Conservation (phyloP, 2,888 invertebrate genomes). For the Netelia melanura region DNA sequence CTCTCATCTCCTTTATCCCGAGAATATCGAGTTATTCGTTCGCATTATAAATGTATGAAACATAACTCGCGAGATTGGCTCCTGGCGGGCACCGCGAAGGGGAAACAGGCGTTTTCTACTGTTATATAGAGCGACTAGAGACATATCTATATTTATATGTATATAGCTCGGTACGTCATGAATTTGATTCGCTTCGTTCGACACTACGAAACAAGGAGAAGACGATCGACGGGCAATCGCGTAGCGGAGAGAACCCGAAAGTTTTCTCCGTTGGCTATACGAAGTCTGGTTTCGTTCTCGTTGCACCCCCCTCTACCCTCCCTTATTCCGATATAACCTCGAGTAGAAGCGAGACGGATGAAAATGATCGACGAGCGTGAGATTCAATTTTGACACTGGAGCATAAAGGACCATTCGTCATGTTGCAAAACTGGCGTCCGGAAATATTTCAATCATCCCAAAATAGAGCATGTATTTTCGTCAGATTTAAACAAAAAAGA, state of each 20-base stretch:
- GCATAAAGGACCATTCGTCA: slow-evolving; percentile 36
- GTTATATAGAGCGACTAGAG: slow-evolving; percentile 6
- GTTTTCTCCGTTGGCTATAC: background rate
- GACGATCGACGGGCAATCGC: background rate
- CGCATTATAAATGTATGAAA: slow-evolving; percentile 68
- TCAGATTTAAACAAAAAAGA: slow-evolving; percentile 1
- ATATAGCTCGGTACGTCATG: background rate
- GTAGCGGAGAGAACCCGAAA: slow-evolving; percentile 2
- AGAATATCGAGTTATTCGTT: slow-evolving; percentile 61
- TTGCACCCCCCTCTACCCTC: background rate
- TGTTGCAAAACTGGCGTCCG: slow-evolving; percentile 11
- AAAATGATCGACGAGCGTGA: slow-evolving; percentile 39
- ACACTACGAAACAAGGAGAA: background rate
- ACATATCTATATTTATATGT: no score
- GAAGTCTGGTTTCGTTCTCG: slow-evolving; percentile 9
- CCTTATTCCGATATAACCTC: background rate
- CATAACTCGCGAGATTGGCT: slow-evolving; percentile 70
- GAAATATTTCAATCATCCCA: slow-evolving; percentile 28
- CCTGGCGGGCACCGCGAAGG: background rate
- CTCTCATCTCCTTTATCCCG: slow-evolving; percentile 6
- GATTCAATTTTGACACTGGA: slow-evolving; percentile 38
- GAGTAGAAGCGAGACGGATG: slow-evolving; percentile 1
- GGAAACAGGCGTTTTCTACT: background rate
- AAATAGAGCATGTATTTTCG: background rate
- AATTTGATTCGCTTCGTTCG: slow-evolving; percentile 9